Conservation (phyloP, 1,140 invertebrate genomes). For the Brachionus rubens region DNA sequence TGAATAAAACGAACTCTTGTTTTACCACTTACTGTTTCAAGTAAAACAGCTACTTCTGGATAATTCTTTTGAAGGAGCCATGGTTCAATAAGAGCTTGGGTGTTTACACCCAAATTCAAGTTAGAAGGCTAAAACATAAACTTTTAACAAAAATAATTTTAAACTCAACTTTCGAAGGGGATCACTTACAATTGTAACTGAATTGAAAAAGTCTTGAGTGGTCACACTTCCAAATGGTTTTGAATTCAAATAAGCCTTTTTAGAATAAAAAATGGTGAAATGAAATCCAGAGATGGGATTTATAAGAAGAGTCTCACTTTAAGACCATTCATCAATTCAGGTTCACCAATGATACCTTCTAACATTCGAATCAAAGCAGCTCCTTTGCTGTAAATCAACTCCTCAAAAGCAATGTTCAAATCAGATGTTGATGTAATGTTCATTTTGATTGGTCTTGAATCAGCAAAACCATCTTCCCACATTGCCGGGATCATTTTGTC, state of each 20-base stretch:
- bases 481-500: not conserved
- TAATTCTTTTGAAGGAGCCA: conserved; percentile 39
- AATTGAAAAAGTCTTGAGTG: not conserved
- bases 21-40: not conserved
- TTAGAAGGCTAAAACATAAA: not conserved
- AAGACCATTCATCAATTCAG: not conserved
- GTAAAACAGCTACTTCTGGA: conserved; percentile 32
- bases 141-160: not conserved
- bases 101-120: not conserved
- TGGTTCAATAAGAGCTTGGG: not conserved
- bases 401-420: not conserved
- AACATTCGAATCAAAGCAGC: conserved; percentile 15
- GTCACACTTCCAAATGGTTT: conserved; percentile 22
- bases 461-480: conserved; percentile 41
- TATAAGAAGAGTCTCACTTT: not conserved
- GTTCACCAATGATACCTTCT: conserved; percentile 1
- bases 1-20: conserved; percentile 17
- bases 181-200: too few relatives aligned
- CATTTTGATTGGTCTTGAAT: not conserved
- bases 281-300: too few relatives aligned
- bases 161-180: not conserved
- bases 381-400: conserved; percentile 15
- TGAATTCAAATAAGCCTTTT: conserved; percentile 19
- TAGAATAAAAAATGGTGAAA: too few relatives aligned
- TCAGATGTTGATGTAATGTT: not conserved